These are phyloP conservation scores for Ciconia nigra DNA, from an alignment of 2,797 vertebrate genomes.

Conservation along the genomic window DNA sequence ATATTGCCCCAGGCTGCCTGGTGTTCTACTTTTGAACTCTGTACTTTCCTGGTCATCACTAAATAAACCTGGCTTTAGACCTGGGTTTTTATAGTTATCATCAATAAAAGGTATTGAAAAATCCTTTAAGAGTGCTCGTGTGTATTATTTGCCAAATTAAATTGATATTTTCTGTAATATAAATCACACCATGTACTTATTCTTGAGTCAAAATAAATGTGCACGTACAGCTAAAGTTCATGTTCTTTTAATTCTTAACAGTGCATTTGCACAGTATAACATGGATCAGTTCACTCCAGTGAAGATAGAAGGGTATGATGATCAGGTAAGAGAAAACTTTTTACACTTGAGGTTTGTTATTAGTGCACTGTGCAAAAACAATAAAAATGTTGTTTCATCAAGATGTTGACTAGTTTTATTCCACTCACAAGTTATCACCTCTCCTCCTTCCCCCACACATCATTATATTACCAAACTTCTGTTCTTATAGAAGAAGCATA, in stretches of 20 bases:
- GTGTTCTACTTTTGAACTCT: conserved; percentile 35
- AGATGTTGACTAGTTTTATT: background rate
- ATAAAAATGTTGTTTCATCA: background rate
- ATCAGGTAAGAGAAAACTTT: conserved; percentile 78
- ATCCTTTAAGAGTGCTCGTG: background rate
- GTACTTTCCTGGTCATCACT: background rate
- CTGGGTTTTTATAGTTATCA: background rate
- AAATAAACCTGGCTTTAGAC: background rate
- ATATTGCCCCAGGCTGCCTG: background rate
- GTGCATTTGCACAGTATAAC: conserved; percentile 96
- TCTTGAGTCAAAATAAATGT: background rate
- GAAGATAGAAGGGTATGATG: conserved; percentile 90
- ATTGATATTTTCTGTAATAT: background rate
- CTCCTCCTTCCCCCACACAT: background rate
- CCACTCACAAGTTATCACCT: background rate
- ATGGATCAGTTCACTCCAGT: conserved; percentile 95
- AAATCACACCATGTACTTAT: background rate
- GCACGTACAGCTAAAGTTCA: background rate
- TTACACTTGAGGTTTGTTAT: background rate
- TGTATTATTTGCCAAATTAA: background rate
- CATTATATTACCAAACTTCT: background rate
- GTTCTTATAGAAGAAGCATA: background rate
- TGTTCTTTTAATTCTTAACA: conserved; percentile 45
- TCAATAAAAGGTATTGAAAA: background rate
- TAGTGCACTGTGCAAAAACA: background rate